phyloP scores from a whole-genome alignment of 2,888 invertebrate genomes.

The Drosophila nigricruria region DNA sequence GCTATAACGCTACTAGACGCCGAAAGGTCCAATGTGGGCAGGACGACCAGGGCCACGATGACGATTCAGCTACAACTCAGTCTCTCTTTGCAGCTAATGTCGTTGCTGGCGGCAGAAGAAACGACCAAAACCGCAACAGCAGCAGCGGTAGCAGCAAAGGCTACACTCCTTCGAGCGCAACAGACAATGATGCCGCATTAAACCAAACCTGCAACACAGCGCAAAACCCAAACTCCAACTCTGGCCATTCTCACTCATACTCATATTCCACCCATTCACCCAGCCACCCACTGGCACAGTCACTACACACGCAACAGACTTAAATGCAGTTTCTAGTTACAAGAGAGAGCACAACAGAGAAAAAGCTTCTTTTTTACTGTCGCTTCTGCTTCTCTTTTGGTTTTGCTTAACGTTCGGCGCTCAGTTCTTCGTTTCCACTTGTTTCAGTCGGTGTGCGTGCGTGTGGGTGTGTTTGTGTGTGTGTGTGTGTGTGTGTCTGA shows the following conservation, averaged over 20 bases:
- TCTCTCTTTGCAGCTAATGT: conserved; percentile 51
- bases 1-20: conserved; percentile 21
- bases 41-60: conserved; percentile 24
- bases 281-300: not conserved
- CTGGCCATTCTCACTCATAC: conserved; percentile 18
- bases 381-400: conserved; percentile 18
- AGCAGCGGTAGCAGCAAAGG: conserved; percentile 27
- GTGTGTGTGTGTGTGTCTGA: conserved; percentile 30
- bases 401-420: conserved; percentile 16
- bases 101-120: conserved; percentile 47
- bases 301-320: conserved; percentile 54
- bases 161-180: conserved; percentile 44
- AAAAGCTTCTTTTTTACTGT: conserved; percentile 55
- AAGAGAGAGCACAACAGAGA: conserved; percentile 62
- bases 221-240: conserved; percentile 26
- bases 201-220: conserved; percentile 28
- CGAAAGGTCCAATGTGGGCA: conserved; percentile 29
- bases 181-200: conserved; percentile 61
- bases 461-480: conserved; percentile 8
- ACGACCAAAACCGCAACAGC: conserved; percentile 65
- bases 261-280: conserved; percentile 4
- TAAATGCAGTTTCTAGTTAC: conserved; percentile 67
- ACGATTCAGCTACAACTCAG: conserved; percentile 26
- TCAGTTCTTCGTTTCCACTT: conserved; percentile 72
- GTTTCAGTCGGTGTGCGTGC: conserved; percentile 50